phyloP scores from a whole-genome alignment of 1,140 invertebrate genomes.

The Stegodyphus mimosarum region DNA sequence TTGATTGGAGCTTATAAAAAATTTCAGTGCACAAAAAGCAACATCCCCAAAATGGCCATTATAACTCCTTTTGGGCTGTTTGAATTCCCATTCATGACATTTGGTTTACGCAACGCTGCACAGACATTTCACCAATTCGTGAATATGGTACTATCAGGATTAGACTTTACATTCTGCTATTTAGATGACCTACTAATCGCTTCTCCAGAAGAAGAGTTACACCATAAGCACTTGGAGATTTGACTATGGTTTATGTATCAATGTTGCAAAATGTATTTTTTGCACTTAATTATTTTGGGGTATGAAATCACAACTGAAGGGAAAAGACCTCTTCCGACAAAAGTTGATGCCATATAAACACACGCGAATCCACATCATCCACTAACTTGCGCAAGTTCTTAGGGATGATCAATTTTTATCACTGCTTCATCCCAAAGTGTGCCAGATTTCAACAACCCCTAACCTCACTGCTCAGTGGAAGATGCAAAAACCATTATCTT shows the following conservation, averaged over 20 bases:
- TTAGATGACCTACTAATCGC: constrained; percentile 68
- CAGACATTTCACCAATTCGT: too few species aligned
- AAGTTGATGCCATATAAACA: constrained; percentile 52
- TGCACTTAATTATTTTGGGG: constrained; percentile 6
- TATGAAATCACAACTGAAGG: neutral
- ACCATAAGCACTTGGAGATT: constrained; percentile 65
- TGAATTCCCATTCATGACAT: too few species aligned
- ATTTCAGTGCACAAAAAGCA: constrained; percentile 42
- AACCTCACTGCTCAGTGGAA: too few species aligned
- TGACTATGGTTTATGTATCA: constrained; percentile 65
- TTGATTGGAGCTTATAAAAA: constrained; percentile 45
- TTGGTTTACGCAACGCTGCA: too few species aligned
- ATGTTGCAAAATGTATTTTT: constrained; percentile 49
- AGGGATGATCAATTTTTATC: too few species aligned
- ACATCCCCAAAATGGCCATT: neutral
- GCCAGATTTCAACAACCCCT: too few species aligned
- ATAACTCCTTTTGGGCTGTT: too few species aligned
- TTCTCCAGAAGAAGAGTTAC: constrained; percentile 45
- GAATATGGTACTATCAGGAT: neutral
- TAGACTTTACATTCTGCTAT: constrained; percentile 64
- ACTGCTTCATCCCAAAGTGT: too few species aligned
- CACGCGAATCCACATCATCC: neutral
- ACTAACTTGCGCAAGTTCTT: constrained; percentile 56
- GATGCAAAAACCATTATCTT: too few species aligned
- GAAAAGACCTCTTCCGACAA: neutral